Evolutionary conservation across 1,140 invertebrate species (phyloP).

Genomic region (Gonatopus flavifemur): DNA sequence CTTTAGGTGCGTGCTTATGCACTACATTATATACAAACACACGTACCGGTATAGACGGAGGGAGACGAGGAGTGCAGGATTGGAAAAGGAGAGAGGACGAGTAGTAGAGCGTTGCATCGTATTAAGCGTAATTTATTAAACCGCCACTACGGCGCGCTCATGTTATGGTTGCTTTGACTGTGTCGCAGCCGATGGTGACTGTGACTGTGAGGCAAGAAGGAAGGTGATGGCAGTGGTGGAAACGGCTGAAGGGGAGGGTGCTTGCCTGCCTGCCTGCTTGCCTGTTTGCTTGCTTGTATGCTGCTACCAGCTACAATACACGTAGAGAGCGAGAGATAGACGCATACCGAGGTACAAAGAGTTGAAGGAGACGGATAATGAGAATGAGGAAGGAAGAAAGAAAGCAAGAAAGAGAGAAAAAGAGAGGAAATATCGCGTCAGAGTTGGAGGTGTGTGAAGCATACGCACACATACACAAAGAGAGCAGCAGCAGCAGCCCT

Average conservation of each 20-base stretch:
- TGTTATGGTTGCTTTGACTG: slow-evolving; percentile 21
- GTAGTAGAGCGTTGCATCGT: neutral
- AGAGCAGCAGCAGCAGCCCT: too few species aligned
- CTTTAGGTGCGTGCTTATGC: too few species aligned
- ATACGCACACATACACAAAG: too few species aligned
- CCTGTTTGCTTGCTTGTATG: too few species aligned
- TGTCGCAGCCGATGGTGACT: too few species aligned
- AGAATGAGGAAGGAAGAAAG: neutral
- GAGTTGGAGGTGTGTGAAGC: too few species aligned
- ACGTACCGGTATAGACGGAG: too few species aligned
- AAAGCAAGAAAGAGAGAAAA: neutral
- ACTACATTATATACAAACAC: too few species aligned
- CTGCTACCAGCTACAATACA: neutral
- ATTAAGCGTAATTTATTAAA: slow-evolving; percentile 44
- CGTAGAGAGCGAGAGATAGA: slow-evolving; percentile 3
- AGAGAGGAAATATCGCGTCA: neutral
- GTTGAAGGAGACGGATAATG: neutral
- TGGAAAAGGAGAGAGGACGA: neutral
- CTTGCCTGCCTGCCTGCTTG: too few species aligned
- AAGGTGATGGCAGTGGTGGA: neutral
- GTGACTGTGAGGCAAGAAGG: neutral
- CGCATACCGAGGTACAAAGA: neutral
- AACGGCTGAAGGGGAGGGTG: neutral
- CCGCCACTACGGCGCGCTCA: slow-evolving; percentile 7
- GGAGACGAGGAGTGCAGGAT: neutral